These are phyloP conservation scores for Himalopsyche phryganea DNA, from an alignment of 1,140 invertebrate species.

Conservation along the genomic window DNA sequence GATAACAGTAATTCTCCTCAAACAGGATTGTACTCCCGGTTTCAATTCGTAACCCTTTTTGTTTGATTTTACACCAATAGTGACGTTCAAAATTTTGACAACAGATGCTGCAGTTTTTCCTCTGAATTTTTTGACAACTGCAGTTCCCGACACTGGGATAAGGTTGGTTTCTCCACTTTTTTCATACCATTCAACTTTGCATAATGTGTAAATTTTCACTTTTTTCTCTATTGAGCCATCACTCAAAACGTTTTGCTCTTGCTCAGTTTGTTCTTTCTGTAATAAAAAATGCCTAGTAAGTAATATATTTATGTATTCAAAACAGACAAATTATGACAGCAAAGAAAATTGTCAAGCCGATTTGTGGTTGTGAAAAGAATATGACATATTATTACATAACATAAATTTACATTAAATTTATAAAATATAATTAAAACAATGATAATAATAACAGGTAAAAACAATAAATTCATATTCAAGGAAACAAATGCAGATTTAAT, in stretches of 20 bases:
- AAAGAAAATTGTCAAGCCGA: too few relatives aligned
- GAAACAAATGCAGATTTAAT: too few relatives aligned
- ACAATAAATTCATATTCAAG: too few relatives aligned
- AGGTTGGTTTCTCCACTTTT: constrained; percentile 56
- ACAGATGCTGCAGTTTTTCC: constrained; percentile 49
- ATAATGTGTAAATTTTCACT: constrained; percentile 59
- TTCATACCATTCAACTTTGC: constrained; percentile 66
- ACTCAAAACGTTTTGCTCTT: constrained; percentile 46
- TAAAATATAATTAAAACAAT: too few relatives aligned
- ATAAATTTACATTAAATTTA: too few relatives aligned
- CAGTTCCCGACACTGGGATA: constrained; percentile 57
- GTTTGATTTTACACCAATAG: constrained; percentile 55
- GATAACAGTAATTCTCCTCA: constrained; percentile 57
- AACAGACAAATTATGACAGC: too few relatives aligned
- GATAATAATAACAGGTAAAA: too few relatives aligned
- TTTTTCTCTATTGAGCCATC: constrained; percentile 59
- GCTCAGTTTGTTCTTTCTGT: constrained; percentile 50
- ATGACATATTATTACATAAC: too few relatives aligned
- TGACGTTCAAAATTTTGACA: constrained; percentile 55
- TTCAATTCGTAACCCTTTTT: constrained; percentile 59
- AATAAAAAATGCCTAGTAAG: constrained; percentile 29
- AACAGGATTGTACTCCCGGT: constrained; percentile 59
- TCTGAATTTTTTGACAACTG: constrained; percentile 51
- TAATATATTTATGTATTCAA: too few relatives aligned
- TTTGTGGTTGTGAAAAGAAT: too few relatives aligned